A percentile compares a stretch with the other conserved stretches of the same genome.
Conservation (phyloP, 2,113 vertebrate species). For the Antigone vipio region DNA sequence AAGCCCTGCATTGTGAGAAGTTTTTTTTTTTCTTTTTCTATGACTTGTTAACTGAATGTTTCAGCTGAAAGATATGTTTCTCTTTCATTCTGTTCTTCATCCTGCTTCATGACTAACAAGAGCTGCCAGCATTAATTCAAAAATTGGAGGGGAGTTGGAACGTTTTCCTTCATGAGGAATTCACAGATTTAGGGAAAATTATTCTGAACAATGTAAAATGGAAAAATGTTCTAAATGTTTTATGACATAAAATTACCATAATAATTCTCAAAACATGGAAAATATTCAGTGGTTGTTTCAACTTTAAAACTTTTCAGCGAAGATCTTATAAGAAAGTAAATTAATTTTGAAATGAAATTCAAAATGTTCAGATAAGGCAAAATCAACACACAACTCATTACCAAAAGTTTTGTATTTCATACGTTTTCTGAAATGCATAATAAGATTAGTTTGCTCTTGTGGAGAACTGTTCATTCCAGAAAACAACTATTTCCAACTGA, state of each 20-base stretch:
- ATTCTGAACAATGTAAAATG: neutral
- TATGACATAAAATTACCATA: neutral
- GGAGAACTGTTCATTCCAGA: neutral
- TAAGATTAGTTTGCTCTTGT: neutral
- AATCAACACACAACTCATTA: neutral
- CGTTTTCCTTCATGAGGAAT: neutral
- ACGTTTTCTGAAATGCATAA: neutral
- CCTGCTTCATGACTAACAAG: neutral
- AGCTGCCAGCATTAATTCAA: slow-evolving; percentile 4
- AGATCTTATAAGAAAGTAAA: neutral
- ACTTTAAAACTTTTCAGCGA: neutral
- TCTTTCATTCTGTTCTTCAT: neutral
- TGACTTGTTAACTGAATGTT: neutral
- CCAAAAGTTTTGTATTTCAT: neutral
- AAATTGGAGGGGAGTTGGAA: neutral
- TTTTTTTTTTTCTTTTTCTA: neutral
- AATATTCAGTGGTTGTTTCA: neutral
- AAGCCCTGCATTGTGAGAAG: neutral
- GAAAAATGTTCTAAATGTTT: neutral
- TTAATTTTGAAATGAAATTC: neutral
- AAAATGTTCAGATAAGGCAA: neutral
- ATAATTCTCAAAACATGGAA: neutral
- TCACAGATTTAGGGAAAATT: neutral
- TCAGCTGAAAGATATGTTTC: neutral
- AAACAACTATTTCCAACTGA: neutral